A percentile compares a stretch with the other conserved stretches of the same genome.
phyloP scores from a whole-genome alignment of 2,888 invertebrate genomes.

The Keiferia lycopersicella region DNA sequence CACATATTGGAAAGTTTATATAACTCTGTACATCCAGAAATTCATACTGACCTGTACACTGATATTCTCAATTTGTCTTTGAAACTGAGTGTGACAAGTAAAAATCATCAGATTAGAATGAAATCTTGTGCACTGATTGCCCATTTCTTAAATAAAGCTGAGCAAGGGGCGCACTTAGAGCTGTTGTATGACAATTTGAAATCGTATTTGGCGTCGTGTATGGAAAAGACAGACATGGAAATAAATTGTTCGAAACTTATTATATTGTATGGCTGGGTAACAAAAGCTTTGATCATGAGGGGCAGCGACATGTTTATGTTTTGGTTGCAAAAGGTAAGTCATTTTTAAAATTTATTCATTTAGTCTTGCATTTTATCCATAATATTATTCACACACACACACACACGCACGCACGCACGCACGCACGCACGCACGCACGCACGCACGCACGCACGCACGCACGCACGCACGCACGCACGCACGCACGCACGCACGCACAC shows the following conservation, averaged over 20 bases:
- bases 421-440: too few relatives aligned
- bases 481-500: too few relatives aligned
- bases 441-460: too few relatives aligned
- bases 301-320: constrained; percentile 62
- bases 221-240: constrained; percentile 16
- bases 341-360: background rate
- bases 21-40: constrained; percentile 65
- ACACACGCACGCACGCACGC: too few relatives aligned
- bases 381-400: too few relatives aligned
- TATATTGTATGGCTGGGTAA: constrained; percentile 66
- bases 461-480: too few relatives aligned
- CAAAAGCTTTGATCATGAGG: constrained; percentile 66
- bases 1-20: constrained; percentile 77
- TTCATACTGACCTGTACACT: constrained; percentile 56
- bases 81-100: constrained; percentile 58
- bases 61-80: constrained; percentile 61
- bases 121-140: constrained; percentile 77
- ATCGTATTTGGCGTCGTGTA: constrained; percentile 46
- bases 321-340: constrained; percentile 69
- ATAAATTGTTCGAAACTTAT: constrained; percentile 55
- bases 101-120: constrained; percentile 53
- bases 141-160: constrained; percentile 82
- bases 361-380: too few relatives aligned
- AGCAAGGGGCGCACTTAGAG: constrained; percentile 64
- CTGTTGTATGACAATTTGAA: constrained; percentile 61